Percentiles rank a stretch among this genome's conserved stretches.
These are phyloP conservation scores for Anhinga anhinga DNA, from an alignment of 2,113 vertebrate species.

Conservation along the genomic window DNA sequence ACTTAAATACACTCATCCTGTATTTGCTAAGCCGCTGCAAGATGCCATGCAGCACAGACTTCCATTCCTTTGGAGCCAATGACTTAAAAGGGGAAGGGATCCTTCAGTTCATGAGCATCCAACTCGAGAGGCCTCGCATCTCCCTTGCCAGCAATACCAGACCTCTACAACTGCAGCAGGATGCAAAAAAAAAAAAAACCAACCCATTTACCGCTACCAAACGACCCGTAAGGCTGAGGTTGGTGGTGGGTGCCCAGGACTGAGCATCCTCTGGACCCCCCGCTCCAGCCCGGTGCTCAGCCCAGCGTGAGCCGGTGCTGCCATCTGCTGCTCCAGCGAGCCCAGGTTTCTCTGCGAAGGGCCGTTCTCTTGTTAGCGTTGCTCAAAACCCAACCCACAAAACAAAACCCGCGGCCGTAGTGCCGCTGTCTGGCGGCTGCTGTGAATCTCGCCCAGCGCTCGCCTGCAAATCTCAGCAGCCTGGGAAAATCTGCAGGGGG, in stretches of 20 bases:
- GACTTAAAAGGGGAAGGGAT: background rate
- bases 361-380: background rate
- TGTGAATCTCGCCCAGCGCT: background rate
- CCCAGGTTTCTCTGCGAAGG: accelerated
- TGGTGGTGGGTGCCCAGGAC: background rate
- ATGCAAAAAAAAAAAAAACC: background rate
- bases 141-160: background rate
- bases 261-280: background rate
- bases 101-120: background rate
- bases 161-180: background rate
- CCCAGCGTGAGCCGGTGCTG: background rate
- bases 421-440: accelerated
- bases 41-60: accelerated
- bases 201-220: accelerated
- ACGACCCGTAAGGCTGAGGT: background rate
- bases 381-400: background rate
- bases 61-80: background rate
- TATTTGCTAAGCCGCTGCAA: background rate
- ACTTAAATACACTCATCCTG: background rate
- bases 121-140: accelerated
- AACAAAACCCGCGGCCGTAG: accelerated
- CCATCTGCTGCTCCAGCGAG: constrained; percentile 27
- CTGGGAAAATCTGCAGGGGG: background rate
- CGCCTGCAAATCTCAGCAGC: background rate
- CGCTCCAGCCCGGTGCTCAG: background rate